Evolutionary conservation across 2,888 invertebrate species (phyloP).

Genomic region (Xanthostigma xanthostigma): DNA sequence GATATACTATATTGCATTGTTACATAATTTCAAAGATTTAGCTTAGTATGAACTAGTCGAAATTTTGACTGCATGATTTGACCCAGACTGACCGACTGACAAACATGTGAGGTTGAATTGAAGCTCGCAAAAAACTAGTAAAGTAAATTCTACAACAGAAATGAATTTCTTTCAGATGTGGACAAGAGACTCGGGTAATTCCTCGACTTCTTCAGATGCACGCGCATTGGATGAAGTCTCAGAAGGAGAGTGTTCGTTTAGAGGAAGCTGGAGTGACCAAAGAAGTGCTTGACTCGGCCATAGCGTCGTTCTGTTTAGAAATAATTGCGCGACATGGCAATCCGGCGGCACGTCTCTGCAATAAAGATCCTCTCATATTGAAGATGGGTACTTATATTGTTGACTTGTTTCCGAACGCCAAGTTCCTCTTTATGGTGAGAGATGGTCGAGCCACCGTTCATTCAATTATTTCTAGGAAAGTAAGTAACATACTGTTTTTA

Average conservation of each 20-base stretch:
- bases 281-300: constrained; percentile 83
- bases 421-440: constrained; percentile 95
- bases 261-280: constrained; percentile 90
- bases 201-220: constrained; percentile 91
- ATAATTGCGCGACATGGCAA: constrained; percentile 94
- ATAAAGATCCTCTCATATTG: constrained; percentile 96
- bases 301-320: constrained; percentile 92
- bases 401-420: constrained; percentile 91
- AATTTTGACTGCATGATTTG: too few species aligned
- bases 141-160: background rate
- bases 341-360: constrained; percentile 87
- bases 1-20: too few species aligned
- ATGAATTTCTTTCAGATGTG: constrained; percentile 47
- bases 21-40: too few species aligned
- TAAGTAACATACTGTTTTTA: constrained; percentile 20
- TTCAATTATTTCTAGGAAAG: constrained; percentile 93
- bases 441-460: constrained; percentile 98
- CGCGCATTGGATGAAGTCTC: constrained; percentile 89
- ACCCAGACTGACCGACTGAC: too few species aligned
- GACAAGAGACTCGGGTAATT: constrained; percentile 93
- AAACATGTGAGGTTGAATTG: too few species aligned
- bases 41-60: too few species aligned
- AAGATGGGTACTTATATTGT: constrained; percentile 93
- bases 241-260: constrained; percentile 78
- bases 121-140: too few species aligned